Conservation (phyloP, 1,140 invertebrate genomes). For the Drosophila littoralis region DNA sequence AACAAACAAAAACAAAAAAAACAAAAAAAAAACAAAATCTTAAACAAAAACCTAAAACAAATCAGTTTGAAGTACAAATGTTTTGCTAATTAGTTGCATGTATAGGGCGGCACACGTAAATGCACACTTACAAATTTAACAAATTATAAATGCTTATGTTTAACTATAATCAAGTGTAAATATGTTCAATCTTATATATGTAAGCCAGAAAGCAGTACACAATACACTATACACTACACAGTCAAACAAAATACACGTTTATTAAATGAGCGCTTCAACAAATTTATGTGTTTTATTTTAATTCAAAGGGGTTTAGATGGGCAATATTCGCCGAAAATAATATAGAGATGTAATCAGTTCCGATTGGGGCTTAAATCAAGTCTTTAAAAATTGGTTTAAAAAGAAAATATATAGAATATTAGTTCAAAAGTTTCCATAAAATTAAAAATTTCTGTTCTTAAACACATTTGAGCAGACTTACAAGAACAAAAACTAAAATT, state of each 20-base stretch:
- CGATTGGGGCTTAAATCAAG: too few relatives aligned
- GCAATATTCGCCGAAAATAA: too few relatives aligned
- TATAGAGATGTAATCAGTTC: too few relatives aligned
- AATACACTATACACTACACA: constrained; percentile 27
- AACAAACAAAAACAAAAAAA: constrained; percentile 32
- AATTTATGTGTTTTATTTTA: not conserved
- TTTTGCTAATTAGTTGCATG: constrained; percentile 69
- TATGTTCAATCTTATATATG: constrained; percentile 63
- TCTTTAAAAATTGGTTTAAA: too few relatives aligned
- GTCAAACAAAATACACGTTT: constrained; percentile 19
- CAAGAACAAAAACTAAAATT: too few relatives aligned
- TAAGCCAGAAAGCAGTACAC: constrained; percentile 61
- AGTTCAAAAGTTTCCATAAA: too few relatives aligned
- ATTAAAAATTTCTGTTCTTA: too few relatives aligned
- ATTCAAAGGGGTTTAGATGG: not conserved
- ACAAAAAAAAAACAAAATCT: not conserved
- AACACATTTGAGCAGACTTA: too few relatives aligned
- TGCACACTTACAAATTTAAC: constrained; percentile 42
- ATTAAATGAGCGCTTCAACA: constrained; percentile 63
- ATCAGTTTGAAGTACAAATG: constrained; percentile 68
- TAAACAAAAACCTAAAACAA: constrained; percentile 1
- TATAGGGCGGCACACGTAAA: constrained; percentile 53
- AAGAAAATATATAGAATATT: too few relatives aligned
- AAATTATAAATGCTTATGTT: constrained; percentile 58
- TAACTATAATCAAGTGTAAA: constrained; percentile 74